Evolutionary conservation across 2,113 vertebrate species (phyloP).

Genomic region (Aleadryas rufinucha): DNA sequence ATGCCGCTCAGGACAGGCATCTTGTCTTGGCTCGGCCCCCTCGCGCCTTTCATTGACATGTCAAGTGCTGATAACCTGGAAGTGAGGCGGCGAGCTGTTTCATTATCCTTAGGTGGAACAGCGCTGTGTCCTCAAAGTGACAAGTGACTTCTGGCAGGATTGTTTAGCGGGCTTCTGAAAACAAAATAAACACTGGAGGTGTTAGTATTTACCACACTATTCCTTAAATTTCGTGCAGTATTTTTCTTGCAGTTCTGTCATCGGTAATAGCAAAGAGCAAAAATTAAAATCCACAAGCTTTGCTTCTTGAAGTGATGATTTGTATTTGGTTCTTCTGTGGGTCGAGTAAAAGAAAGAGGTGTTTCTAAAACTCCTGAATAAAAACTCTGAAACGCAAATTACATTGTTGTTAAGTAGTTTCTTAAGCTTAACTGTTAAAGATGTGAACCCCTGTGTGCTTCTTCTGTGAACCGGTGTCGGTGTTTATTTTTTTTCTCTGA

Average conservation of each 20-base stretch:
- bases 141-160: constrained; percentile 1
- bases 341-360: background rate
- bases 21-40: constrained; percentile 10
- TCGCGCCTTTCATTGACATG: constrained; percentile 32
- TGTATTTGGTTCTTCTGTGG: background rate
- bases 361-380: background rate
- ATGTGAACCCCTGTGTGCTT: accelerated
- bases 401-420: background rate
- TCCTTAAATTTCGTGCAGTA: background rate
- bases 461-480: background rate
- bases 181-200: background rate
- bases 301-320: background rate
- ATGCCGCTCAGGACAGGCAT: constrained; percentile 10
- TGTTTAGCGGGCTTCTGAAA: background rate
- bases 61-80: constrained; percentile 48
- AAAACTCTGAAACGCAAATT: background rate
- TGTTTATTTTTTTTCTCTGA: background rate
- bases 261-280: background rate
- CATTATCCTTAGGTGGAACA: constrained; percentile 46
- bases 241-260: background rate
- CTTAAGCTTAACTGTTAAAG: background rate
- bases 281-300: background rate
- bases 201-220: background rate
- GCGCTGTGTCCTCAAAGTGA: constrained; percentile 15
- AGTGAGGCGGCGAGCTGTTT: constrained; percentile 22